These are phyloP conservation scores for Nesogale talazaci DNA, from an alignment of 2,113 vertebrate species.

Conservation along the genomic window DNA sequence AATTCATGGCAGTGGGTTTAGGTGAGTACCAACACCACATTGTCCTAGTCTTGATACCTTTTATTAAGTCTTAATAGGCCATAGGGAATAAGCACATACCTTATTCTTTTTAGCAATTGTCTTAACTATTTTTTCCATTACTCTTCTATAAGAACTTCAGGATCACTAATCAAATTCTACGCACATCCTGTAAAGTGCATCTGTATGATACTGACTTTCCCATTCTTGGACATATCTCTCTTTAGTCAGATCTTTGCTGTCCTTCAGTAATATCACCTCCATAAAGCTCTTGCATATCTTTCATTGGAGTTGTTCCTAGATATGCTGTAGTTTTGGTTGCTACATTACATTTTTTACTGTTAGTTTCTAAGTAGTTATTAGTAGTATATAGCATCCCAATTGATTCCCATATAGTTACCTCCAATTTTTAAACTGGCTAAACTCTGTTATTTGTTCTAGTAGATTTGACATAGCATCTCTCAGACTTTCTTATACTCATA, in stretches of 20 bases:
- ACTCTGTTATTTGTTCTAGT: conserved; percentile 2
- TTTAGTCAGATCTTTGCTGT: not conserved
- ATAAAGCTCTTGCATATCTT: not conserved
- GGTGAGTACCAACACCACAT: not conserved
- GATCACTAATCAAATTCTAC: conserved; percentile 25
- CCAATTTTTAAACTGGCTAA: not conserved
- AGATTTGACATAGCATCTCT: not conserved
- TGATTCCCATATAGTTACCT: not conserved
- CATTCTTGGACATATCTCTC: not conserved
- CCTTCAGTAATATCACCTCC: not conserved
- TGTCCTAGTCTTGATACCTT: not conserved
- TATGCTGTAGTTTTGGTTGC: not conserved
- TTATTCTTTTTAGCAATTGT: conserved; percentile 30
- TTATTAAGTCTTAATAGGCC: not conserved
- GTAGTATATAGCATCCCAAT: not conserved
- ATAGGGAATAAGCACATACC: not conserved
- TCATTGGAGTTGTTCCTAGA: conserved; percentile 11
- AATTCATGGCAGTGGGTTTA: not conserved
- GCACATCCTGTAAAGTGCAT: not conserved
- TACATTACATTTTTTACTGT: not conserved
- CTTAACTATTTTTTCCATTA: not conserved
- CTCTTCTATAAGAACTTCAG: not conserved
- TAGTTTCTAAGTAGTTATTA: conserved; percentile 43
- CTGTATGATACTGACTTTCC: not conserved
- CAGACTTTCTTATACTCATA: not conserved